These are phyloP conservation scores for Trileptium ribeirensis DNA, from an alignment of 2,888 invertebrate species.

Conservation along the genomic window DNA sequence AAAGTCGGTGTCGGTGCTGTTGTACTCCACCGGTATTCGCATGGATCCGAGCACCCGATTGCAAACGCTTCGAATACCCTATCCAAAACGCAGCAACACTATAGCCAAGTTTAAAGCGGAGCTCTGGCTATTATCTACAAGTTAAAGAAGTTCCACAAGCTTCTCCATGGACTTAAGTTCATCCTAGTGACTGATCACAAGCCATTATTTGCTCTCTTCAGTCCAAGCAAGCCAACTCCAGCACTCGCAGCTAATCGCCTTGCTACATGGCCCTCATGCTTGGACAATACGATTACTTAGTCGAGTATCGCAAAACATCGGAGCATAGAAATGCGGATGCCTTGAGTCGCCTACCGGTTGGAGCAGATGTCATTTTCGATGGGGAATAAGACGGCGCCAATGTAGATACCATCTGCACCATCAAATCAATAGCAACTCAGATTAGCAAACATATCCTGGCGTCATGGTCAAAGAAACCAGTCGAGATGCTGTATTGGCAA, in stretches of 20 bases:
- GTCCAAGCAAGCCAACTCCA: constrained; percentile 17
- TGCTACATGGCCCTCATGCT: constrained; percentile 26
- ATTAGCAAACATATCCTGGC: too few species aligned
- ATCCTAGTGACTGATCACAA: constrained; percentile 34
- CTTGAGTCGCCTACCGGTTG: constrained; percentile 29
- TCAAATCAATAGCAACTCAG: background rate
- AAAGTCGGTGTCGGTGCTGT: constrained; percentile 17
- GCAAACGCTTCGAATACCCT: constrained; percentile 38
- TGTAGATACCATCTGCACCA: background rate
- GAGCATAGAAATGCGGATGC: constrained; percentile 32
- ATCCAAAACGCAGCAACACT: constrained; percentile 33
- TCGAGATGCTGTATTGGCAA: background rate
- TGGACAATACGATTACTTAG: constrained; percentile 2
- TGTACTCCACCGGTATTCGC: constrained; percentile 31
- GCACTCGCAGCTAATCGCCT: constrained; percentile 26
- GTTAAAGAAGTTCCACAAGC: constrained; percentile 38
- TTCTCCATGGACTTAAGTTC: constrained; percentile 34
- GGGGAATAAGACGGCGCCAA: constrained; percentile 22
- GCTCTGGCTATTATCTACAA: constrained; percentile 35
- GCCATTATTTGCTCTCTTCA: constrained; percentile 33
- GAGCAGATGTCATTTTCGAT: constrained; percentile 18
- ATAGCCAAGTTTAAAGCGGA: constrained; percentile 39
- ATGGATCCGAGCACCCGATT: constrained; percentile 30
- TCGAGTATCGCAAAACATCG: constrained; percentile 17
- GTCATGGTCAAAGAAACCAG: background rate